Conservation (phyloP, 2,797 vertebrate species). For the Chromis chromis region DNA sequence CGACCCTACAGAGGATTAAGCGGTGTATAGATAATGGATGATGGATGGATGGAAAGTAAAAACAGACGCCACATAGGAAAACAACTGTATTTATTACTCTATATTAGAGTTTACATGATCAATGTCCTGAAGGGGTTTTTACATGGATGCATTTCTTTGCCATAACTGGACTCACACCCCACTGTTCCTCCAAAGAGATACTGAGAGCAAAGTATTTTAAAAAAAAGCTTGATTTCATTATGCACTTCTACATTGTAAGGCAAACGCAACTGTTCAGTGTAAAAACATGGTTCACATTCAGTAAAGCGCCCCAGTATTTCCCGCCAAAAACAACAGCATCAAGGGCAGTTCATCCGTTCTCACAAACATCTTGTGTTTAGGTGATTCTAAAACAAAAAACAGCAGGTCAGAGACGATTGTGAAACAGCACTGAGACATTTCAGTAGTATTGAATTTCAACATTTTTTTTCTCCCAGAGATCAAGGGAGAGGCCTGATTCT, state of each 20-base stretch:
- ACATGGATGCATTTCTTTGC: conserved; percentile 63
- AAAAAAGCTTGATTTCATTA: conserved; percentile 26
- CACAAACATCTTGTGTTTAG: conserved; percentile 30
- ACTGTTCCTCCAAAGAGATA: conserved; percentile 22
- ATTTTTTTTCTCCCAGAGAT: conserved; percentile 35
- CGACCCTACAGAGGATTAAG: too few relatives aligned
- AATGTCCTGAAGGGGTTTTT: conserved; percentile 73
- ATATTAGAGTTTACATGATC: conserved; percentile 79
- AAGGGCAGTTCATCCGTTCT: conserved; percentile 47
- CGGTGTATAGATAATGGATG: too few relatives aligned
- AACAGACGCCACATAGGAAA: conserved; percentile 57
- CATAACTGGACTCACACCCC: conserved; percentile 19
- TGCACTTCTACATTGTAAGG: conserved; percentile 49
- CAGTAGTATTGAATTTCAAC: conserved; percentile 62
- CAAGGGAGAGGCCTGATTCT: conserved; percentile 22
- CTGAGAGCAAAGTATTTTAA: conserved; percentile 20
- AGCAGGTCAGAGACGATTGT: conserved; percentile 25
- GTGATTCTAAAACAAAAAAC: conserved; percentile 27
- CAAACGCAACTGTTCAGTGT: conserved; percentile 35
- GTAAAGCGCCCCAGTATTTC: conserved; percentile 33
- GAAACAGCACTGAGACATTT: conserved; percentile 58
- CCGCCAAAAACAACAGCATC: conserved; percentile 50
- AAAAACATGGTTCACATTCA: conserved; percentile 40
- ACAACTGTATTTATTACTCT: conserved; percentile 78
- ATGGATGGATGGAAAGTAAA: background rate